Evolutionary conservation across 2,113 vertebrate genomes (phyloP).

Genomic region (Dromiciops gliroides): DNA sequence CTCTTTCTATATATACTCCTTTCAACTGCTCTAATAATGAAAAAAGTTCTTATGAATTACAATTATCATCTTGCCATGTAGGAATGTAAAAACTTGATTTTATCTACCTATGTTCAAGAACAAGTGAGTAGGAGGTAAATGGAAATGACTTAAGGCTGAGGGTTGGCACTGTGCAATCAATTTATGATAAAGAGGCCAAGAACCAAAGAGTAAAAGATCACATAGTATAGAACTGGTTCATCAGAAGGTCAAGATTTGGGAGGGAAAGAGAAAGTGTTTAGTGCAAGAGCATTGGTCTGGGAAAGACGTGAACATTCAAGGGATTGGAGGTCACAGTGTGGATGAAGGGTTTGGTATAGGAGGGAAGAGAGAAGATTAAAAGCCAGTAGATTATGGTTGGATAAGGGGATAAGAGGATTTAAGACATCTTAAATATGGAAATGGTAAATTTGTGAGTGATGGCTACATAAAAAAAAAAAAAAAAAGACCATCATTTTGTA

Average conservation of each 20-base stretch:
- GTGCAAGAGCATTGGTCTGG: neutral
- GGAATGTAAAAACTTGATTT: neutral
- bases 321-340: neutral
- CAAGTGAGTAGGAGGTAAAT: neutral
- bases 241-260: neutral
- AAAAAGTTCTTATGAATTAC: too few relatives aligned
- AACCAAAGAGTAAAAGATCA: neutral
- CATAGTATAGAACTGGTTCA: neutral
- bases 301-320: neutral
- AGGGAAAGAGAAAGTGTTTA: neutral
- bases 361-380: neutral
- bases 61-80: too few relatives aligned
- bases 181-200: neutral
- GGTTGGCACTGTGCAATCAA: neutral
- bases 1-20: too few relatives aligned
- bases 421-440: neutral
- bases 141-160: neutral
- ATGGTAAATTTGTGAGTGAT: neutral
- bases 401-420: neutral
- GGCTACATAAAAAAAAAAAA: neutral
- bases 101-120: neutral
- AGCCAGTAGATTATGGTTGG: neutral
- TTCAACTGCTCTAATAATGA: too few relatives aligned
- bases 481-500: too few relatives aligned
- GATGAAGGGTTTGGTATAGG: neutral